Base-by-base conservation (phyloP, 2,113 vertebrate genomes). In the Myotis yumanensis region DNA sequence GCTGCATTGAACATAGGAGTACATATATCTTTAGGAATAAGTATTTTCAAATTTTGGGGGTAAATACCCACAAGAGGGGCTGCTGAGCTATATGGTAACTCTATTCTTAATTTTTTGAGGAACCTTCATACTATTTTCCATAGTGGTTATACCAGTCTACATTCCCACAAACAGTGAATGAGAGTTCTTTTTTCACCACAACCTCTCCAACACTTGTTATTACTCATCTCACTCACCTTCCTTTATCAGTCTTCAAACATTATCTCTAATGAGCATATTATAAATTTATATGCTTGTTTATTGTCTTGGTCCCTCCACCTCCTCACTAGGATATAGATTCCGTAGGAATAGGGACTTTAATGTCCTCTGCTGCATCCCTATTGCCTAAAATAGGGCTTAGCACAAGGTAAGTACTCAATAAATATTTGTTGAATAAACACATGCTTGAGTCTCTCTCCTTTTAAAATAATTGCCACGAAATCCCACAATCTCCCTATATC, bases 391-490 rank as follows among this genome's bases (percentile, higher is more conserved):
- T 20, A 22, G 25, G 37, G 37, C 18, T 54, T 87, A 76, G 20
- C 11, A 62, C 18, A 17, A 86, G 43, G 43, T 23, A 54, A 35
- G 12, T 75, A 15, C 25, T 37, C 30, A n/a, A 46, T 71, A 87
- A 79, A 69, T 69, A 40, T 46, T 57, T 90, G 28, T 83, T 72
- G 46, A 93, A 64, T 79, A 73, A 51, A 84, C 57, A 54, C 43
- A 40, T 40, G 40, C 35, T 86, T 20, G 23, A 85, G 81, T 90
- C 14, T 23, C 18, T 91, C 30, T 80, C 43, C 59, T 80, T 95
- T 87, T 68, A 96, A 95, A 80, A 57, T 40, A 89, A 77, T 32
- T 71, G 71, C 87, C 77, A 51, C 3, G 35, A 30, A 91, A 48
- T 15, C 30, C 35, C n/a, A 68, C 16, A 68, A 2, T 52, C 72